phyloP scores from a whole-genome alignment of 1,140 invertebrate species.

The Macrocentrus cingulum region DNA sequence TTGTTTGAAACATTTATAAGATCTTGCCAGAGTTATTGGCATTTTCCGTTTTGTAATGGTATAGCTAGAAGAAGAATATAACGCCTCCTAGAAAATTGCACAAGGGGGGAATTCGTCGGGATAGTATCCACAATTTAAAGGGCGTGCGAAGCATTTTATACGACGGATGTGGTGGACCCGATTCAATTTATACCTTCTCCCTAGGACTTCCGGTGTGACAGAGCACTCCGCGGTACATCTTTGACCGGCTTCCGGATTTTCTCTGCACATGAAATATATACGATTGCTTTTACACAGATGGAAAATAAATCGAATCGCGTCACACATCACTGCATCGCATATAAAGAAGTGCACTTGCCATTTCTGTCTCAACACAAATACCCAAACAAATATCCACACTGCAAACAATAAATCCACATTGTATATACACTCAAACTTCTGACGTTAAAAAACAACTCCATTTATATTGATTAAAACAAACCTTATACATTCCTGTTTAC shows the following conservation, averaged over 20 bases:
- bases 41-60: conserved; percentile 53
- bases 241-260: conserved; percentile 36
- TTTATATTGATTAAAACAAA: too few relatives aligned
- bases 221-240: conserved; percentile 39
- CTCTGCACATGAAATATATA: conserved; percentile 21
- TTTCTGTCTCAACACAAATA: not conserved
- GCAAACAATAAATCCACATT: too few relatives aligned
- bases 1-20: not conserved
- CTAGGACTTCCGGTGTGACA: conserved; percentile 20
- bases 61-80: not conserved
- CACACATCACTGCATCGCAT: conserved; percentile 2
- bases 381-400: too few relatives aligned
- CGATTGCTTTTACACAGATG: not conserved
- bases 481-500: too few relatives aligned
- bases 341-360: conserved; percentile 2
- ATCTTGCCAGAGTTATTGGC: conserved; percentile 48
- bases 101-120: conserved; percentile 14
- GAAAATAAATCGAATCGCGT: conserved; percentile 21
- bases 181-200: conserved; percentile 54
- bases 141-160: conserved; percentile 53
- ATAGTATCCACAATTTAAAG: conserved; percentile 50
- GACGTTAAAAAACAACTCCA: too few relatives aligned
- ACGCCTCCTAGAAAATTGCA: conserved; percentile 18
- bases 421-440: too few relatives aligned
- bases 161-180: conserved; percentile 49